Conservation (phyloP, 2,888 invertebrate genomes). For the Drosophila differens region DNA sequence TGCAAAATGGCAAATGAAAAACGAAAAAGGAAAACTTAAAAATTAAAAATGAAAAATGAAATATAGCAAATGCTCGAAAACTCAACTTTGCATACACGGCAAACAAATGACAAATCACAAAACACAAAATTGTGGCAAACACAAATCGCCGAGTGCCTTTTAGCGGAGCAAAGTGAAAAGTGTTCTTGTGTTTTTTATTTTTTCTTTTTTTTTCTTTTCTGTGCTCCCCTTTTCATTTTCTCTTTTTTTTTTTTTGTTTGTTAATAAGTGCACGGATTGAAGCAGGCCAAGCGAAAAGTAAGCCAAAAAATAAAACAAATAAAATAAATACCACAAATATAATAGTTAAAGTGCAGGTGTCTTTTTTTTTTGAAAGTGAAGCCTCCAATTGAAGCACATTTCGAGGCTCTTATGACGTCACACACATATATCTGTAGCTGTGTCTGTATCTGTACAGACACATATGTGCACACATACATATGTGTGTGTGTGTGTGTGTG, state of each 20-base stretch:
- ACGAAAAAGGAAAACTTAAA: neutral
- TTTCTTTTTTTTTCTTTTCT: neutral
- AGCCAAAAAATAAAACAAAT: slow-evolving; percentile 1
- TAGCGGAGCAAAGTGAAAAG: slow-evolving; percentile 23
- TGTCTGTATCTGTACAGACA: neutral
- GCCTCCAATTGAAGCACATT: slow-evolving; percentile 13
- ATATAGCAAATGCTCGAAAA: slow-evolving; percentile 9
- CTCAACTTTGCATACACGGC: slow-evolving; percentile 14
- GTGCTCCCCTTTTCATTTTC: neutral
- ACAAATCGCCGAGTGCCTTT: slow-evolving; percentile 66
- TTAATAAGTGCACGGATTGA: neutral
- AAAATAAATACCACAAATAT: neutral
- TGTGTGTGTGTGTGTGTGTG: neutral
- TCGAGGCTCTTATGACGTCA: slow-evolving; percentile 58
- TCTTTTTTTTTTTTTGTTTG: neutral
- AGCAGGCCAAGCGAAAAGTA: slow-evolving; percentile 10
- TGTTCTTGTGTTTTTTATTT: neutral
- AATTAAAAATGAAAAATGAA: slow-evolving; percentile 6
- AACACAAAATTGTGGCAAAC: neutral
- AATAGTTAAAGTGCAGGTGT: slow-evolving; percentile 40
- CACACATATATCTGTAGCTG: slow-evolving; percentile 6
- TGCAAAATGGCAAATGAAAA: slow-evolving; percentile 1
- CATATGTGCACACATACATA: slow-evolving; percentile 19
- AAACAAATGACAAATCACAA: slow-evolving; percentile 38
- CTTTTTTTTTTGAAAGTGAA: slow-evolving; percentile 11